These are phyloP conservation scores for Nannoperca australis DNA, from an alignment of 2,797 vertebrate species.

Conservation along the genomic window DNA sequence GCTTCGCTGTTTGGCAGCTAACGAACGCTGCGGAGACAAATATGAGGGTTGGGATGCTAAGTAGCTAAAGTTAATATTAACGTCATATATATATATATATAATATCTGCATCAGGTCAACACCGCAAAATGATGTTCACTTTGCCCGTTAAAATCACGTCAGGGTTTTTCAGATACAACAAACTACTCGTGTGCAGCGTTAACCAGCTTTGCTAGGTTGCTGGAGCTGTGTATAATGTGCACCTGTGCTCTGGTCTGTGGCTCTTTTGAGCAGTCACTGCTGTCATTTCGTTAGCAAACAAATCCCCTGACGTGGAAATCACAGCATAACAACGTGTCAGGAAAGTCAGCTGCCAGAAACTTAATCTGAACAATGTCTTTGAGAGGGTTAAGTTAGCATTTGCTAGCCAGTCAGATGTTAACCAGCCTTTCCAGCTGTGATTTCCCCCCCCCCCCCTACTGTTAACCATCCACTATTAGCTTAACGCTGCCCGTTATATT, in stretches of 20 bases:
- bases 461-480: neutral
- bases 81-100: conserved; percentile 1
- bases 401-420: conserved; percentile 25
- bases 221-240: conserved; percentile 53
- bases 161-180: neutral
- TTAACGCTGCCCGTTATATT: neutral
- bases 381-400: conserved; percentile 3
- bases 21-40: conserved; percentile 68
- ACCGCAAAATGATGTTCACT: neutral
- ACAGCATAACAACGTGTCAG: neutral
- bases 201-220: conserved; percentile 39
- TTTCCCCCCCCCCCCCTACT: neutral
- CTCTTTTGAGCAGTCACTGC: conserved; percentile 28
- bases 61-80: conserved; percentile 50
- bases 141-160: neutral
- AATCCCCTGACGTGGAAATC: conserved; percentile 1
- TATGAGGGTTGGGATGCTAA: conserved; percentile 45
- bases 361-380: neutral
- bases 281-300: conserved; percentile 43
- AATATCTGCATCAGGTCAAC: conserved; percentile 23
- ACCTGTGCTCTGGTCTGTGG: conserved; percentile 61
- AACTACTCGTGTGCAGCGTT: conserved; percentile 5
- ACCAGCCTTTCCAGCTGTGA: conserved; percentile 36
- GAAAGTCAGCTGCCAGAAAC: neutral
- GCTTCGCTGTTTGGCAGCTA: conserved; percentile 70